Conservation (phyloP, 2,113 vertebrate genomes). For the Podocnemis expansa region DNA sequence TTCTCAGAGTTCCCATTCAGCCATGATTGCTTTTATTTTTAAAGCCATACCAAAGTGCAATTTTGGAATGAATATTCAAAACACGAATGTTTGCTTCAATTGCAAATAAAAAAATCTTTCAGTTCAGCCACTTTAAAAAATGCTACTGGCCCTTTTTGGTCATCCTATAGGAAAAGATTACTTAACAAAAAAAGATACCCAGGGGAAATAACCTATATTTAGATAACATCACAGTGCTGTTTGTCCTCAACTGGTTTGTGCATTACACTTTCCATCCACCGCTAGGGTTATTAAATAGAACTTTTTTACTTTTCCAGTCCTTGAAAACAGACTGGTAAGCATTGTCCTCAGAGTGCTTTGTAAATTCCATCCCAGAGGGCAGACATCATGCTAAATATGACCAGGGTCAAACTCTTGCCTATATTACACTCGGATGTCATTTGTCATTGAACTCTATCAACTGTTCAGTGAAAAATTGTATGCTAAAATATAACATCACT, state of each 20-base stretch:
- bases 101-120: background rate
- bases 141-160: background rate
- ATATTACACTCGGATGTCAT: background rate
- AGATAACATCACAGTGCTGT: background rate
- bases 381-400: background rate
- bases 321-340: constrained; percentile 50
- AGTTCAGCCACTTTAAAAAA: background rate
- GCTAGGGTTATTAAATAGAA: constrained; percentile 7
- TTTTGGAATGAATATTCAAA: too few species aligned
- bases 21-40: background rate
- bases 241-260: background rate
- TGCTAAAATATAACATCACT: background rate
- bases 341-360: constrained; percentile 39
- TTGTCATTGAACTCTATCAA: background rate
- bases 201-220: background rate
- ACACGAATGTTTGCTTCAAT: background rate
- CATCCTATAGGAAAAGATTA: background rate
- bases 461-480: background rate
- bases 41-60: background rate
- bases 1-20: background rate
- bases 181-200: background rate
- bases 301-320: constrained; percentile 14
- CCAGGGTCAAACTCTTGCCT: constrained; percentile 4
- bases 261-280: background rate
- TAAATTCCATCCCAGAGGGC: constrained; percentile 18